These are phyloP conservation scores for Otolemur crassicaudatus DNA, from an alignment of 2,797 vertebrate genomes.

Conservation along the genomic window DNA sequence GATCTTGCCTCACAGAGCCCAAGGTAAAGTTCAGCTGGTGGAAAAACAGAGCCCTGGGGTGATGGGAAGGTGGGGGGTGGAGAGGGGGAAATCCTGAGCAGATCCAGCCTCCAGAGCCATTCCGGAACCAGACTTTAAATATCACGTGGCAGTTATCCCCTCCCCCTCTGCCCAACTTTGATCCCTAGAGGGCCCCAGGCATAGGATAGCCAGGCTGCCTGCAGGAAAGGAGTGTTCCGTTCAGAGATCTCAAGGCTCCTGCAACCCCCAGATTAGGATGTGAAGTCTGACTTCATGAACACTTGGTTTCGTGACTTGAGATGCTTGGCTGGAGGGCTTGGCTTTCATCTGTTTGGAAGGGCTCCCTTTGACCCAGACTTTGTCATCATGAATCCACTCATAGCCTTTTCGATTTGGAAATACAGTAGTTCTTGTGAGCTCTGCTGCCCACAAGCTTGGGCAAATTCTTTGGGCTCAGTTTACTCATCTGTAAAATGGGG, in stretches of 20 bases:
- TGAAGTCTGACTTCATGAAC: background rate
- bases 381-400: background rate
- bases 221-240: background rate
- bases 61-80: no score
- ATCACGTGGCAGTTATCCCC: background rate
- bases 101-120: background rate
- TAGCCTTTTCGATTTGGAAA: background rate
- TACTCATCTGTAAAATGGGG: background rate
- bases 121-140: constrained; percentile 23
- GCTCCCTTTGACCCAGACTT: background rate
- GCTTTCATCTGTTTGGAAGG: background rate
- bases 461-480: background rate
- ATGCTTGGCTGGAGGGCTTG: background rate
- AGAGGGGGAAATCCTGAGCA: background rate
- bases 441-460: background rate
- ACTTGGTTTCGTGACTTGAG: background rate
- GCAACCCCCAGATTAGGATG: background rate
- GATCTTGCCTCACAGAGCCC: constrained; percentile 25
- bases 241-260: background rate
- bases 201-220: background rate
- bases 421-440: background rate
- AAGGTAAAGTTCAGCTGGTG: constrained; percentile 16
- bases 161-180: background rate
- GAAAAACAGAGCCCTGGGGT: background rate
- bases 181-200: background rate